These are phyloP conservation scores for Phrynocephalus guinanensis DNA, from an alignment of 2,797 vertebrate genomes.

Conservation along the genomic window DNA sequence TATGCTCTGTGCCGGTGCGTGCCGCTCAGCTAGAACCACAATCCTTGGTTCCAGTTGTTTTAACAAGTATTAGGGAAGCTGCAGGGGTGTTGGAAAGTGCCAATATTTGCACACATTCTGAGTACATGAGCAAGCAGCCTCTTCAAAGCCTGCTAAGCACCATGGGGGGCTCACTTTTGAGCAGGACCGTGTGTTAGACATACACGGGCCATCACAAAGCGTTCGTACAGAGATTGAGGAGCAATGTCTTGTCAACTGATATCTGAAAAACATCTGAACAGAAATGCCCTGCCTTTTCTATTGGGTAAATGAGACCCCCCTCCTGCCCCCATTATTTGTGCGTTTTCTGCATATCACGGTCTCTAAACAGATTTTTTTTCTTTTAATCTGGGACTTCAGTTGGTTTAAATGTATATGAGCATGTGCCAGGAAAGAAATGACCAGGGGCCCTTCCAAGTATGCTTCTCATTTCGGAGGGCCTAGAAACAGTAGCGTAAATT, in stretches of 20 bases:
- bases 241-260: not conserved
- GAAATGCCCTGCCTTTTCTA: not conserved
- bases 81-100: slow-evolving; percentile 6
- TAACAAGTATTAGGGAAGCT: slow-evolving; percentile 1
- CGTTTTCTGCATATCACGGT: not conserved
- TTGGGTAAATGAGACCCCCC: too few relatives aligned
- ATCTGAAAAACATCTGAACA: not conserved
- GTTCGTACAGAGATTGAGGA: not conserved
- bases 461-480: not conserved
- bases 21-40: not conserved
- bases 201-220: not conserved
- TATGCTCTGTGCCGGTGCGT: not conserved
- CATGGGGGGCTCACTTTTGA: not conserved
- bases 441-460: not conserved
- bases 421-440: not conserved
- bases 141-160: not conserved
- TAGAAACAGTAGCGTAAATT: not conserved
- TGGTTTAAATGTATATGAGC: not conserved
- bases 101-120: not conserved
- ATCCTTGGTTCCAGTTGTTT: slow-evolving; percentile 13
- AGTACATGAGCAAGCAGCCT: not conserved
- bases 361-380: not conserved
- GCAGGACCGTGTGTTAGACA: not conserved
- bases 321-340: not conserved
- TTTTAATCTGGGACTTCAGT: not conserved